phyloP scores from a whole-genome alignment of 2,113 vertebrate genomes.

The Passer domesticus region DNA sequence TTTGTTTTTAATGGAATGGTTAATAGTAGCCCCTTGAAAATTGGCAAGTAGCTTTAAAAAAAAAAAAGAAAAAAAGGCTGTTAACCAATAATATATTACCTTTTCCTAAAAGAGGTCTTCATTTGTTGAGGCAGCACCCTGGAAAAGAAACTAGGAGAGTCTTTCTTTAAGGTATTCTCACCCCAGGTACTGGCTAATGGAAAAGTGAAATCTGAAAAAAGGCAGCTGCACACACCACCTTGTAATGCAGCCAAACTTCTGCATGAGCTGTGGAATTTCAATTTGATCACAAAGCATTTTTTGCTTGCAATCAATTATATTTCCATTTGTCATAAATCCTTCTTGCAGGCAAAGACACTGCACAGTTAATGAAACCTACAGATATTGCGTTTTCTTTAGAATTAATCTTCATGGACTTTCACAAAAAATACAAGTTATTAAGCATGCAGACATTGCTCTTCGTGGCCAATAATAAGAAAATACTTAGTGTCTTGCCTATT shows the following conservation, averaged over 20 bases:
- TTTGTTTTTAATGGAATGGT: conserved; percentile 17
- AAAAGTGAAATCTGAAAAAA: neutral
- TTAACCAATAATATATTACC: neutral
- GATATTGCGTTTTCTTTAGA: neutral
- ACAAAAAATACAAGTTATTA: neutral
- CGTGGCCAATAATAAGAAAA: neutral
- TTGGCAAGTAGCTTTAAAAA: neutral
- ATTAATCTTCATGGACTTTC: neutral
- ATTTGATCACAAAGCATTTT: neutral
- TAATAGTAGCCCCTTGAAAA: neutral
- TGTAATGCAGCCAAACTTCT: neutral
- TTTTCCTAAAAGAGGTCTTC: neutral
- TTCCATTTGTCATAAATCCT: conserved; percentile 9
- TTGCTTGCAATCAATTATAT: neutral
- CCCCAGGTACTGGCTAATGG: neutral
- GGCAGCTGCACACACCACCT: rapidly evolving
- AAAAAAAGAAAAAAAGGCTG: neutral
- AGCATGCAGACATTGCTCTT: neutral
- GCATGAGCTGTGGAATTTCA: neutral
- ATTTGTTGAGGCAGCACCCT: neutral
- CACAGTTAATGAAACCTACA: neutral
- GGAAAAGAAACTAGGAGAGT: neutral
- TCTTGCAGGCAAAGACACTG: neutral
- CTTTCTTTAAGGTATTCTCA: neutral
- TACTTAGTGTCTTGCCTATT: neutral